Evolutionary conservation across 2,797 vertebrate genomes (phyloP), one percentile per base, ranked within the genome.

Genomic region (Nyctalus aviator): DNA sequence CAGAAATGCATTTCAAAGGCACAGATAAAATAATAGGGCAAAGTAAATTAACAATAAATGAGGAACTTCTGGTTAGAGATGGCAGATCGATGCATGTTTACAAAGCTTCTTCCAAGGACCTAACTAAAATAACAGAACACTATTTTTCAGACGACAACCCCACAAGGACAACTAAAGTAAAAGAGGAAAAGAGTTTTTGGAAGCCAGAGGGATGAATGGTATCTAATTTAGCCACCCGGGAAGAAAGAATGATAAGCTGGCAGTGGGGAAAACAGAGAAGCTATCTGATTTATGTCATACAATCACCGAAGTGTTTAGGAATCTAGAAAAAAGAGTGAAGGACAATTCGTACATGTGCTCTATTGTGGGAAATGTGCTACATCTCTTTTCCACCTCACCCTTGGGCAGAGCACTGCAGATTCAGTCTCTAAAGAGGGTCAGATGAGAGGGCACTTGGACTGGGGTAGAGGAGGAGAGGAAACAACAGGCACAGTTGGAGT

Each of bases 1-100:
- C 85, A 88, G 30, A 94, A 84, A 48, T 48, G 8, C 2, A 76
- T 91, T 94, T 88, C 57, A 94, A 55, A 88, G 50, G 15, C 4
- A 72, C 1, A 50, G 30, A 75, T 76, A 64, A 59, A 62, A 53
- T n/a, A 90, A 53, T 82, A 86, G 53, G 32, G 8, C 32, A 46
- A 94, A 82, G 23, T 50, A 57, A 86, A 72, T 23, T 71, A 85
- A 86, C 25, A 90, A 90, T 13, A 83, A 77, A 73, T 78, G 2
- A 73, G 50, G 30, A 46, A 77, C 30, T 84, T 94, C 37, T 53
- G 32, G 32, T 73, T 46, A 77, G 90, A 66, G 41, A 69, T 59
- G 25, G 57, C 8, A 79, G 30, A 46, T 15, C 77, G 15, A 20
- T 27, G 32, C 10, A 30, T 72, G 20, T 55, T 37, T 90, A 23